Evolutionary conservation across 2,888 invertebrate species (phyloP), one percentile per base, ranked within the genome.

Genomic region (Conus canariensis): DNA sequence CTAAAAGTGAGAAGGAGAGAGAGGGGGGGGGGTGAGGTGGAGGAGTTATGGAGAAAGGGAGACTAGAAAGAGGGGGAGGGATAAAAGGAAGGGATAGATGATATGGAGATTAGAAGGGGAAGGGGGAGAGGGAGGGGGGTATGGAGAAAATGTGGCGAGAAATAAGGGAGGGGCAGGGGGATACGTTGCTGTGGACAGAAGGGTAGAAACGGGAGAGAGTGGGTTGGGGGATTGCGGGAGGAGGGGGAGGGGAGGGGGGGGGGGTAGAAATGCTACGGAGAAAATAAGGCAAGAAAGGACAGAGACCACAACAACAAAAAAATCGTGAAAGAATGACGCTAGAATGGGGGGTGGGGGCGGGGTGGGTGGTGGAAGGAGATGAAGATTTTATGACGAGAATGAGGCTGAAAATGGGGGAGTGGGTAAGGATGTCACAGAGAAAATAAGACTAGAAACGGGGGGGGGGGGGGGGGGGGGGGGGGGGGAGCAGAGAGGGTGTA

Each of bases 171-270:
- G 45, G 45, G 45, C 45, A 45, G 45, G 45, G 45, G 16, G 14
- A 67, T 45, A 45, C 45, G 45, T 45, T 45, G 45, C 3, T 45
- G 45, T 6, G 16, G 67, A 14, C 0, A 12, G 67, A 67, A 22
- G 7, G 67, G 22, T 6, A 19, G 22, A 22, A 67, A 6, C 16
- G 67, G 22, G 16, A 67, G 14, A 92, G 94, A 97, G 96, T 87
- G 58, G 8, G 19, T 7, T 0, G 16, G 67, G 22, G 67, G 22
- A 22, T 19, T 6, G 22, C 19, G 22, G 14, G 22, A 10, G 22
- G 14, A 19, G 67, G 22, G 14, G 19, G 67, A 0, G 67, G 22
- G 16, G 16, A 0, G 22, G 67, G 45, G 45, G 45, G 45, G 45
- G 45, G 45, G 45, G 45, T 45, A 45, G 2, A 45, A 45, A 45